A percentile compares a stretch with the other conserved stretches of the same genome.
These are phyloP conservation scores for Suncus etruscus DNA, from an alignment of 2,113 vertebrate species.

Conservation along the genomic window DNA sequence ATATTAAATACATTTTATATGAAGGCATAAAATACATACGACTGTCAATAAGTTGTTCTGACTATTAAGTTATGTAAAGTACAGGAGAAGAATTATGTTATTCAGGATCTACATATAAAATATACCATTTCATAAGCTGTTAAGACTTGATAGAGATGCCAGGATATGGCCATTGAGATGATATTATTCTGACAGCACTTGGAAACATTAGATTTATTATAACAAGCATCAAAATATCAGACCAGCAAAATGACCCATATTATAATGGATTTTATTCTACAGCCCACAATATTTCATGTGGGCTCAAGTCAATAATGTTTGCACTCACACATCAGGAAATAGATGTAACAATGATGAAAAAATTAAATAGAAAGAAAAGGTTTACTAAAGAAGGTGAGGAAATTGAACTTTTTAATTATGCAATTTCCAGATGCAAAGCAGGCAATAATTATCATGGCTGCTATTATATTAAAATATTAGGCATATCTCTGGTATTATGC, in stretches of 20 bases:
- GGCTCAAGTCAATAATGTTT: constrained; percentile 1
- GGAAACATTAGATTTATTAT: not conserved
- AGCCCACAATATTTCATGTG: not conserved
- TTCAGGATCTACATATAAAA: not conserved
- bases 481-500: constrained; percentile 5
- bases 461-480: not conserved
- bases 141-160: not conserved
- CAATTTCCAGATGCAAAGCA: constrained; percentile 15
- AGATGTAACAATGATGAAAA: not conserved
- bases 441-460: constrained; percentile 14
- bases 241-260: not conserved
- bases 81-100: not conserved
- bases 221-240: not conserved
- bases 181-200: constrained; percentile 11
- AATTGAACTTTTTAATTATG: constrained; percentile 31
- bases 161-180: not conserved
- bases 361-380: not conserved
- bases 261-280: not conserved
- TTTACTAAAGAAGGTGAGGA: constrained; percentile 5
- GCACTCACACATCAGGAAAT: not conserved
- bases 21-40: constrained; percentile 19
- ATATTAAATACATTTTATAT: constrained; percentile 3
- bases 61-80: not conserved
- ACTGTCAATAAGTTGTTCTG: not conserved
- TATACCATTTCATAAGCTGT: not conserved